Conservation (phyloP, 2,797 vertebrate genomes). For the Sebastiscus tertius region DNA sequence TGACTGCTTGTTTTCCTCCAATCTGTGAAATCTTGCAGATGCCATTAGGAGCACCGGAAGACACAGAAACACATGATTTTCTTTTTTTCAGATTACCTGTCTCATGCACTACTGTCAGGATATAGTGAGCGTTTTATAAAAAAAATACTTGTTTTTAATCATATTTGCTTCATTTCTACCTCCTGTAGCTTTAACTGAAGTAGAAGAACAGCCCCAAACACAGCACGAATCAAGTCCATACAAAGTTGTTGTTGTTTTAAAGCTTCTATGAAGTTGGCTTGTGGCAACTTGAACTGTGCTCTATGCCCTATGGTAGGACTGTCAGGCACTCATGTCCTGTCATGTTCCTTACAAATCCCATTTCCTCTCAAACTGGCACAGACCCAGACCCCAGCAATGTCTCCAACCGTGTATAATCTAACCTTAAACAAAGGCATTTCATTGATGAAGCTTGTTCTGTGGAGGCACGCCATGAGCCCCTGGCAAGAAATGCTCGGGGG, state of each 20-base stretch:
- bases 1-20: too few relatives aligned
- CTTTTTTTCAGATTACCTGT: too few relatives aligned
- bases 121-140: too few relatives aligned
- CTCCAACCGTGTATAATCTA: rapidly evolving
- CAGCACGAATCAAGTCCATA: not conserved
- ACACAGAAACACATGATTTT: too few relatives aligned
- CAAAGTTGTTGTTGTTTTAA: not conserved
- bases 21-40: too few relatives aligned
- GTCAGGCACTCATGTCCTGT: not conserved
- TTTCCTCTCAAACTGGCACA: not conserved
- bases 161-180: too few relatives aligned
- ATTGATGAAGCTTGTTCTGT: not conserved
- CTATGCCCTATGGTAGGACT: rapidly evolving
- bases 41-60: too few relatives aligned
- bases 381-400: too few relatives aligned
- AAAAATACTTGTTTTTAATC: too few relatives aligned
- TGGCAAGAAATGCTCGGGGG: not conserved
- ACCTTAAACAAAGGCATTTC: not conserved
- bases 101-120: too few relatives aligned
- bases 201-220: not conserved
- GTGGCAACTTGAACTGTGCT: not conserved
- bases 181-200: too few relatives aligned
- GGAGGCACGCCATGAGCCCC: not conserved
- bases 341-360: not conserved
- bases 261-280: not conserved